Evolutionary conservation across 2,888 invertebrate genomes (phyloP).

Genomic region (Amiota mariae): DNA sequence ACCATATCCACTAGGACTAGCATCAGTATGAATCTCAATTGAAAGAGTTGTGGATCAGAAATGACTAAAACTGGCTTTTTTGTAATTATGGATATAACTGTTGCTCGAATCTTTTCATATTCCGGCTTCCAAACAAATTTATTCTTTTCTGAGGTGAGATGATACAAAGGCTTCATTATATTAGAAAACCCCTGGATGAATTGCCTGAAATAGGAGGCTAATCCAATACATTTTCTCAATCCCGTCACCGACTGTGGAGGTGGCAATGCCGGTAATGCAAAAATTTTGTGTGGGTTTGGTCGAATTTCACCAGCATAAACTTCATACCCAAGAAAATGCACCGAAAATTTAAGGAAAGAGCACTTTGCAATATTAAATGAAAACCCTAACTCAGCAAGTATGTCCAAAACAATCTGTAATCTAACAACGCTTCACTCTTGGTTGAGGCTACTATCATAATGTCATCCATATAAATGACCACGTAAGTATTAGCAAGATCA

Average conservation of each 20-base stretch:
- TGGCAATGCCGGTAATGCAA: slow-evolving; percentile 36
- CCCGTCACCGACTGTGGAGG: slow-evolving; percentile 21
- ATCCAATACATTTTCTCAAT: slow-evolving; percentile 35
- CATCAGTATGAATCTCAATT: slow-evolving; percentile 44
- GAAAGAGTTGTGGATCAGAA: slow-evolving; percentile 40
- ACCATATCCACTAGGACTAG: slow-evolving; percentile 35
- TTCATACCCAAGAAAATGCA: slow-evolving; percentile 16
- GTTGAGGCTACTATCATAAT: slow-evolving; percentile 33
- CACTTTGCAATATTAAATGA: slow-evolving; percentile 20
- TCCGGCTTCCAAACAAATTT: slow-evolving; percentile 30
- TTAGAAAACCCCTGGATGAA: slow-evolving; percentile 33
- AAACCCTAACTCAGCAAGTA: slow-evolving; percentile 31
- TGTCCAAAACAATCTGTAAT: slow-evolving; percentile 30
- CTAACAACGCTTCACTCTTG: slow-evolving; percentile 30
- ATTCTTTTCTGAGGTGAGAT: slow-evolving; percentile 28
- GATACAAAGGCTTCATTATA: slow-evolving; percentile 29
- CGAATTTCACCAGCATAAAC: slow-evolving; percentile 18
- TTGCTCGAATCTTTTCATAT: slow-evolving; percentile 11
- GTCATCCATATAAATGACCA: slow-evolving; percentile 35
- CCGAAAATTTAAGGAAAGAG: slow-evolving; percentile 17
- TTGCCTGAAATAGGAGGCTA: slow-evolving; percentile 36
- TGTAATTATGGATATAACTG: slow-evolving; percentile 17
- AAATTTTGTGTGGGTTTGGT: slow-evolving; percentile 4
- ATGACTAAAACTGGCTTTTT: slow-evolving; percentile 42
- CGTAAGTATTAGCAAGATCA: no score